Evolutionary conservation across 2,888 invertebrate species (phyloP), one percentile per base, ranked within the genome.

Genomic region (Melinaea menophilus): DNA sequence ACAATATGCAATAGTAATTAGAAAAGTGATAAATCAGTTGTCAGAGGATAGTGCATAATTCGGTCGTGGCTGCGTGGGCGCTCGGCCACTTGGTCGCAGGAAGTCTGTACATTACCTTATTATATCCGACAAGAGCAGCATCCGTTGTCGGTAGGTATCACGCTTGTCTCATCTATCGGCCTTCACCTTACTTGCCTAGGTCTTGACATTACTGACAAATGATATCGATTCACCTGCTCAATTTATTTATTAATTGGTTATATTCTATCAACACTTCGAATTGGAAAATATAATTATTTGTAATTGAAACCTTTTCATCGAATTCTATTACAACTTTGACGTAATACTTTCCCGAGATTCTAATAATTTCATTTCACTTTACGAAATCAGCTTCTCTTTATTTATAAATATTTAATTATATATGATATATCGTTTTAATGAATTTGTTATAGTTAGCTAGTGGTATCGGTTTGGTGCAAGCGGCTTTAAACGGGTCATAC

Each of bases 61-160:
- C 56, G 51, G 34, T 59, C 64, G 61, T 56, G 66, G 66, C 68
- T 51, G 74, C 70, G 72, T 77, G 78, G 77, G 71, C 72, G 69
- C 67, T 68, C 77, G 80, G 80, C 76, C 81, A 81, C 82, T 85
- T 82, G 75, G 75, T 68, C 69, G 72, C 87, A 85, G 89, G 89
- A 89, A 84, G 86, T 82, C 81, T 81, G 79, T 78, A 80, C 77
- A 88, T 88, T 87, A 87, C 80, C 84, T 85, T 86, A 87, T 87
- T 86, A 86, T 85, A 86, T 84, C 82, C 81, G 80, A 80, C 84
- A 85, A 81, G 84, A 82, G 80, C 80, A 78, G 74, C 81, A 79
- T 82, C 81, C 83, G 81, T 68, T 51, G 51, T 51, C 31, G 51
- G 51, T 65, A 69, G 66, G 68, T 65, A 65, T 62, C 64, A 62